Base-by-base conservation (phyloP, 2,888 invertebrate species). In the Dendrolimus pini region DNA sequence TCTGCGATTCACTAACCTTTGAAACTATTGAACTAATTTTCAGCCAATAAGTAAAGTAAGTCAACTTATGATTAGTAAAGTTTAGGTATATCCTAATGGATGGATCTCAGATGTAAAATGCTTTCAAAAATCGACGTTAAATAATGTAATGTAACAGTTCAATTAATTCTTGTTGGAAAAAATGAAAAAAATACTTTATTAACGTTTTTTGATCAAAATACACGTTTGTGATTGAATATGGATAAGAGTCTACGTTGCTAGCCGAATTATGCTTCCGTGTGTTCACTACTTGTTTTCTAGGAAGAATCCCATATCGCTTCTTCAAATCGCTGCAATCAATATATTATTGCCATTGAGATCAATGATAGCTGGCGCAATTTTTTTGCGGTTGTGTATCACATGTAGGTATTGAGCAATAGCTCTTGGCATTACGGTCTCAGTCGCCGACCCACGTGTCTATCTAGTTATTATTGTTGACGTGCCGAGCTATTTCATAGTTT, bases 401-500 rank as follows among this genome's bases (percentile, higher is more conserved):
- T 62, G 54, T 56, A 56, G 52, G 18, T 56, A 64, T 78, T 77
- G 67, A 63, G 77, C 64, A 74, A 70, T 59, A 58, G 70, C 62
- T 69, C 72, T 75, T 68, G 70, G 67, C 67, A 73, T 74, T 75
- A 74, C 62, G 60, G 56, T 62, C 59, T 61, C 55, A 57, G 60
- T 63, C 66, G 62, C 64, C 72, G 62, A 58, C 78, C 79, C 78
- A 80, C 82, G 76, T 77, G 67, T 70, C 63, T 60, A 61, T 58
- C 61, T 61, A 64, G 59, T 59, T 69, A 73, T 70, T 69, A 66
- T 62, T 66, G 73, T 71, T 73, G 77, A 75, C 67, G 72, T 61
- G 71, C 62, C 64, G 65, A 71, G 65, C 72, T 68, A 71, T 75
- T 74, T 72, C 67, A 71, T 78, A 75, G 73, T 78, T 77, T 74